Percentiles rank a stretch among this genome's conserved stretches.
phyloP scores from a whole-genome alignment of 2,797 vertebrate species.

The Anniella stebbinsi region DNA sequence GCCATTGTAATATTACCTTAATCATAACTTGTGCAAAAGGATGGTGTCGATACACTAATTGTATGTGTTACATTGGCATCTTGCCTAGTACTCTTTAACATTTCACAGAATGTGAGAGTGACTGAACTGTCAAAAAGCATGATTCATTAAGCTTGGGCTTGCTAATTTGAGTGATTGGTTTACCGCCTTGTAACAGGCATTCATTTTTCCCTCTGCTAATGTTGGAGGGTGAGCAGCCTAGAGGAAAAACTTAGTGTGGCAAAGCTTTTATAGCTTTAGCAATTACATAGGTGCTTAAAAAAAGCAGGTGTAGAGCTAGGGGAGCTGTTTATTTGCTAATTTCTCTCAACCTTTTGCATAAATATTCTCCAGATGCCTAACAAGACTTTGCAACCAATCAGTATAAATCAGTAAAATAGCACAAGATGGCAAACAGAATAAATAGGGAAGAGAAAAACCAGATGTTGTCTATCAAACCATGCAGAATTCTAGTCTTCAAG shows the following conservation, averaged over 20 bases:
- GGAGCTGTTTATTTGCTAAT: neutral
- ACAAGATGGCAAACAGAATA: neutral
- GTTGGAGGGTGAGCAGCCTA: neutral
- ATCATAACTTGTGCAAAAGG: neutral
- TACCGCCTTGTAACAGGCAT: neutral
- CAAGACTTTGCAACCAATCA: no score
- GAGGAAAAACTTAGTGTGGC: neutral
- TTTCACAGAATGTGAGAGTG: neutral
- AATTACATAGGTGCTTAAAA: neutral
- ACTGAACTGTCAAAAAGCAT: neutral
- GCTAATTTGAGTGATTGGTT: neutral
- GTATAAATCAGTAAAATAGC: neutral
- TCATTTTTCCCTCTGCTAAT: neutral
- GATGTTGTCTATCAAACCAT: neutral
- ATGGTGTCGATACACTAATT: neutral
- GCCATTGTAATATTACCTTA: neutral
- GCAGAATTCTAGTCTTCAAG: neutral
- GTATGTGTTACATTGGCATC: no score
- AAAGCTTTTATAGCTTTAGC: neutral
- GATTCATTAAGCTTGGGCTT: neutral
- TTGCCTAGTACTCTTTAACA: neutral
- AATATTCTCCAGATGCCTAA: no score
- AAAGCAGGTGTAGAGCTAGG: neutral
- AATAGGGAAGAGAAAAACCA: neutral
- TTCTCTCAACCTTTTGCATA: no score